Conservation (phyloP, 2,888 invertebrate genomes). For the Torymus tubicola region DNA sequence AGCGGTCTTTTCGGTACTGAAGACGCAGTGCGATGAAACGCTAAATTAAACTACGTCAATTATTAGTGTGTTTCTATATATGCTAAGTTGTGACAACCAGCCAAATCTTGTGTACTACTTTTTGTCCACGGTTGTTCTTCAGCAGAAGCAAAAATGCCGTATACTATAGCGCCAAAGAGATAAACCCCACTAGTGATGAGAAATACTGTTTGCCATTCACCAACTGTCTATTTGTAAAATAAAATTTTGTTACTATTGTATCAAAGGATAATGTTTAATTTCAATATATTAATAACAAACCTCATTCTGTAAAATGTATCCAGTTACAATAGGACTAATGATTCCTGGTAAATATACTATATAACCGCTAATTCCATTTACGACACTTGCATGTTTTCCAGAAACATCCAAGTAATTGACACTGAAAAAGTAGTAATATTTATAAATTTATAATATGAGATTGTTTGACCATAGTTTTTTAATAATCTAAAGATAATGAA, state of each 20-base stretch:
- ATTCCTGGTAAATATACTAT: conserved; percentile 94
- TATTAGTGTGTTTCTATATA: too few species aligned
- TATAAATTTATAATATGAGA: neutral
- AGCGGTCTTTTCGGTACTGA: too few species aligned
- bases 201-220: conserved; percentile 91
- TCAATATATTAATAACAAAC: conserved; percentile 73
- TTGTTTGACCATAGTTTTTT: neutral
- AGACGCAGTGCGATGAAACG: too few species aligned
- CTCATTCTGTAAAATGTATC: conserved; percentile 85
- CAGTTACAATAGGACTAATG: conserved; percentile 90
- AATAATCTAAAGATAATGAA: neutral
- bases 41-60: too few species aligned
- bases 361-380: conserved; percentile 95
- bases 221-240: conserved; percentile 78
- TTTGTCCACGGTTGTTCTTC: conserved; percentile 89
- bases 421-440: conserved; percentile 74
- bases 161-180: conserved; percentile 88
- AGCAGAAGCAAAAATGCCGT: conserved; percentile 88
- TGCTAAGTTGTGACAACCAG: too few species aligned
- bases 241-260: too few species aligned
- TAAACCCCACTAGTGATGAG: conserved; percentile 91
- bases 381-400: conserved; percentile 91
- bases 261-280: too few species aligned
- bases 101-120: too few species aligned
- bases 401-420: conserved; percentile 93